phyloP scores from a whole-genome alignment of 2,797 vertebrate species.

The Gypaetus barbatus region DNA sequence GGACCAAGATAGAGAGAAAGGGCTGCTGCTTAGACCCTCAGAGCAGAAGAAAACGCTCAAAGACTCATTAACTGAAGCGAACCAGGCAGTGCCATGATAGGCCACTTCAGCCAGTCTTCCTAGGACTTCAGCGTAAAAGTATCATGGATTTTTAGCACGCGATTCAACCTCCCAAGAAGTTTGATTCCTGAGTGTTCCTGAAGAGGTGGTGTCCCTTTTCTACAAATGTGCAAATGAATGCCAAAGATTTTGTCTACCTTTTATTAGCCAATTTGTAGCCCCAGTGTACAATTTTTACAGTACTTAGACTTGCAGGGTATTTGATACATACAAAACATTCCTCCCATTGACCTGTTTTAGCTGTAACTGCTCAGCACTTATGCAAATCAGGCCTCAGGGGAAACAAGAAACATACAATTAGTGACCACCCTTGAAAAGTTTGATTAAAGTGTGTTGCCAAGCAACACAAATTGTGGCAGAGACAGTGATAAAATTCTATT shows the following conservation, averaged over 20 bases:
- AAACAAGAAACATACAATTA: not conserved
- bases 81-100: not conserved
- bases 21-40: not conserved
- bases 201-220: not conserved
- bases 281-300: not conserved
- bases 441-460: constrained; percentile 32
- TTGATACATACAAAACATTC: not conserved
- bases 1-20: not conserved
- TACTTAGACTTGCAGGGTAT: not conserved
- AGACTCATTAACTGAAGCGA: not conserved
- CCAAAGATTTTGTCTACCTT: not conserved
- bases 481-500: not conserved
- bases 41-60: not conserved
- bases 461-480: constrained; percentile 32
- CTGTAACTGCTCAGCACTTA: not conserved
- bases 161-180: not conserved
- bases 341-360: not conserved
- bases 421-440: constrained; percentile 15
- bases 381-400: not conserved
- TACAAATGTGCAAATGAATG: not conserved
- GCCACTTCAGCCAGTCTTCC: not conserved
- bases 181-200: not conserved
- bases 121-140: not conserved
- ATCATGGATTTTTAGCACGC: not conserved
- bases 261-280: not conserved